Evolutionary conservation across 1,140 invertebrate species (phyloP).

Genomic region (Caenorhabditis remanei): DNA sequence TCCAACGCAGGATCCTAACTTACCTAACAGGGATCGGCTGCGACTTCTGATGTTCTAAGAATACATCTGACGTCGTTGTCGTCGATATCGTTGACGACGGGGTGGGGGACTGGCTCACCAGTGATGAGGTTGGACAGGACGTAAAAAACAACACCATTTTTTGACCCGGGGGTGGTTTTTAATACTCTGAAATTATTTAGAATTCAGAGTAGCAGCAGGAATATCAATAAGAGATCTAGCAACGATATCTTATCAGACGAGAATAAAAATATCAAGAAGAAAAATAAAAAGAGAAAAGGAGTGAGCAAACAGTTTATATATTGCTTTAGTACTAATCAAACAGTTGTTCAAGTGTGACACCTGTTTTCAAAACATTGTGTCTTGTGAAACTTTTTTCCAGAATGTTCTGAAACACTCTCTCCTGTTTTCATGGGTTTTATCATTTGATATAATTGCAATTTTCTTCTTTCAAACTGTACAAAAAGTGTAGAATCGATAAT

Average conservation of each 20-base stretch:
- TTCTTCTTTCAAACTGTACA: conserved; percentile 3
- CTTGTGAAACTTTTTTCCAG: conserved; percentile 3
- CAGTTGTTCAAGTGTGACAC: conserved; percentile 1
- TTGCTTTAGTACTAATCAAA: not conserved
- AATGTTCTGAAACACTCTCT: not conserved
- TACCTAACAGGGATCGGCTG: conserved; percentile 50
- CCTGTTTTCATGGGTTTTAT: not conserved
- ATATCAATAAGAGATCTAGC: not conserved
- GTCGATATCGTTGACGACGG: conserved; percentile 49
- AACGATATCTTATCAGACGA: not conserved
- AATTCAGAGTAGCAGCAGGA: not conserved
- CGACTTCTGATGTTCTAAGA: conserved; percentile 32
- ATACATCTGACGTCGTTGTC: conserved; percentile 46
- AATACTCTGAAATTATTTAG: conserved; percentile 39
- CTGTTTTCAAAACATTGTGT: conserved; percentile 14
- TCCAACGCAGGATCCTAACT: not conserved
- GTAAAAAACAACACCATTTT: conserved; percentile 54
- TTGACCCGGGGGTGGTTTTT: conserved; percentile 49
- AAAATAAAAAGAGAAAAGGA: not conserved
- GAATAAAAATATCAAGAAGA: not conserved
- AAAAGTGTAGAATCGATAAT: conserved; percentile 31
- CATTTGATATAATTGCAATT: not conserved
- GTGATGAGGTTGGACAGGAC: conserved; percentile 53
- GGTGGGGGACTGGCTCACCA: conserved; percentile 34
- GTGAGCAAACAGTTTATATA: not conserved